phyloP scores from a whole-genome alignment of 2,888 invertebrate genomes.

The Andrena praecox region DNA sequence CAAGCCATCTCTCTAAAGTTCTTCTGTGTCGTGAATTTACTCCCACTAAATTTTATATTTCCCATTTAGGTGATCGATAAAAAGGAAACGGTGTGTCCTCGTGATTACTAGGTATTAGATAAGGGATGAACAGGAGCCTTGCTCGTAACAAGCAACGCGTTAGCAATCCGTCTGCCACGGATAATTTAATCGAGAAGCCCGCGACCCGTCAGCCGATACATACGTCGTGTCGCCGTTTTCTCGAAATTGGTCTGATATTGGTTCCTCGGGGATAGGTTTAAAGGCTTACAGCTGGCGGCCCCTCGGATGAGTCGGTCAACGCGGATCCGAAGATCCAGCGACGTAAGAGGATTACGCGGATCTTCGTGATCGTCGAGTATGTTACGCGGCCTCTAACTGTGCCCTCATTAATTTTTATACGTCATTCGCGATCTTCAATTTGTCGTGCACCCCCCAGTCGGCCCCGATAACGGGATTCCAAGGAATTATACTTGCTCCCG shows the following conservation, averaged over 20 bases:
- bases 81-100: not conserved
- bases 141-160: not conserved
- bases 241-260: conserved; percentile 73
- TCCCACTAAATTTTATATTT: too few relatives aligned
- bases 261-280: conserved; percentile 70
- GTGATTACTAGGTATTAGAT: not conserved
- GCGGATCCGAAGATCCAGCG: conserved; percentile 55
- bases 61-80: too few relatives aligned
- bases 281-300: conserved; percentile 62
- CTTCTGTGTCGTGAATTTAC: too few relatives aligned
- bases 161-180: not conserved
- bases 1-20: too few relatives aligned
- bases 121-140: not conserved
- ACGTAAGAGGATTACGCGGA: conserved; percentile 72
- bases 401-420: conserved; percentile 67
- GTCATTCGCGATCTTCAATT: conserved; percentile 57
- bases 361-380: conserved; percentile 65
- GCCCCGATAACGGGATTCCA: conserved; percentile 15
- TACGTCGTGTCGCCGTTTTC: conserved; percentile 60
- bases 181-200: conserved; percentile 36
- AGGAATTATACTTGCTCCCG: conserved; percentile 15
- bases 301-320: conserved; percentile 68
- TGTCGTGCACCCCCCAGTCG: conserved; percentile 23
- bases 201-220: conserved; percentile 20
- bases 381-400: conserved; percentile 62